Evolutionary conservation across 1,140 invertebrate genomes (phyloP), one percentile per base, ranked within the genome.

Genomic region (Drosophila ercepeae): DNA sequence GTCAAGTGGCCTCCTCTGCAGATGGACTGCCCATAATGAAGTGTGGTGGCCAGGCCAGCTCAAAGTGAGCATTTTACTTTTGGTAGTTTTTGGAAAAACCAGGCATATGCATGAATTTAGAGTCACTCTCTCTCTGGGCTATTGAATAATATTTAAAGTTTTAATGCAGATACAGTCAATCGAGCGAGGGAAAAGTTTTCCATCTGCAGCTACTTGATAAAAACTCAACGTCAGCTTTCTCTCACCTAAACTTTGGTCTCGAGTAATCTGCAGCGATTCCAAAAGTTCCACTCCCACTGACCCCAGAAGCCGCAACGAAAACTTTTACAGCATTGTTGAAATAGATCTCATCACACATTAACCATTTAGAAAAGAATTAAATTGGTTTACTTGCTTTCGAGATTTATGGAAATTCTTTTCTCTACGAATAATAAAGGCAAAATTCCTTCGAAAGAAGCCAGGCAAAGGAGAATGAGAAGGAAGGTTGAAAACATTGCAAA

Each of bases 361-460:
- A 57, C 27, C 44, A 52, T 55, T 53, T 61, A 42, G 52, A 32
- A 67, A 48, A 46, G 36, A 67, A 48, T 8, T 23, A 65, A 67
- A 55, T 74, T 78, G 52, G 69, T 53, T 57, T 63, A 63, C 51
- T 57, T 42, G 34, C 51, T 13, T 4, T n/a, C 39, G 25, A 70
- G 58, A 65, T 44, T 71, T 53, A 63, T 84, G 79, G 63, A 83
- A 83, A 83, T 83, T 78, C 75, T 78, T 84, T 70, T 84, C 60
- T 23, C 45, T 59, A 29, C 32, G 41, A 61, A 42, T 48, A 71
- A 83, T 70, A 78, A 51, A 71, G 32, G 71, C 67, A 8, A 72
- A 86, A 63, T 49, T 51, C 34, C 48, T 55, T 4, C 8, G 1
- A 7, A 16, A 42, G 39, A 16, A 18, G 49, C n/a, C n/a, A n/a